Evolutionary conservation across 2,113 vertebrate genomes (phyloP).

Genomic region (Bos indicus): DNA sequence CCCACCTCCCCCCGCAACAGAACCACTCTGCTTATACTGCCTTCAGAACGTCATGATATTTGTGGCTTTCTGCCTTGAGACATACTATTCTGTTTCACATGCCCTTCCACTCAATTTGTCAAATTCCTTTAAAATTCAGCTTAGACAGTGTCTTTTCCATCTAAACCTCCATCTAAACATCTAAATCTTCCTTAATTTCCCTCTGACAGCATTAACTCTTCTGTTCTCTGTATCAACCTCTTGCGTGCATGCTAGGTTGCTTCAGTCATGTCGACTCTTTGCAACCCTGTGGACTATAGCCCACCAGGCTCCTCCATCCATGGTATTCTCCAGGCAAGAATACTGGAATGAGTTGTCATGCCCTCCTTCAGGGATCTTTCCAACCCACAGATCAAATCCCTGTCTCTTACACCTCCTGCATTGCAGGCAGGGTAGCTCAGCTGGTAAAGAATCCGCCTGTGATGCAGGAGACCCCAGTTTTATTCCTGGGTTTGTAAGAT

Average conservation of each 20-base stretch:
- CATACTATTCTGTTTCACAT: background rate
- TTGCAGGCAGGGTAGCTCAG: background rate
- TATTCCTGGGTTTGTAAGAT: background rate
- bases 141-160: background rate
- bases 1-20: too few relatives aligned
- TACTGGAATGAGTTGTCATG: background rate
- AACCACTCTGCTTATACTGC: background rate
- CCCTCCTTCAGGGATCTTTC: background rate
- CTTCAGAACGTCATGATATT: background rate
- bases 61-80: background rate
- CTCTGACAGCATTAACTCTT: background rate
- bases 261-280: background rate
- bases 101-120: background rate
- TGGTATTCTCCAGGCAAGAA: background rate
- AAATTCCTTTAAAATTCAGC: background rate
- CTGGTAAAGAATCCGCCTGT: background rate
- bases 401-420: background rate
- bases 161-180: background rate
- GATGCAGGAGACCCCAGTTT: background rate
- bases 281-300: background rate
- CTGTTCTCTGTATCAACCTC: background rate
- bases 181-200: background rate
- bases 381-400: background rate
- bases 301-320: background rate
- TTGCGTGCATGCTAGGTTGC: background rate